Conservation (phyloP, 2,797 vertebrate species). For the Lepus oiostolus region DNA sequence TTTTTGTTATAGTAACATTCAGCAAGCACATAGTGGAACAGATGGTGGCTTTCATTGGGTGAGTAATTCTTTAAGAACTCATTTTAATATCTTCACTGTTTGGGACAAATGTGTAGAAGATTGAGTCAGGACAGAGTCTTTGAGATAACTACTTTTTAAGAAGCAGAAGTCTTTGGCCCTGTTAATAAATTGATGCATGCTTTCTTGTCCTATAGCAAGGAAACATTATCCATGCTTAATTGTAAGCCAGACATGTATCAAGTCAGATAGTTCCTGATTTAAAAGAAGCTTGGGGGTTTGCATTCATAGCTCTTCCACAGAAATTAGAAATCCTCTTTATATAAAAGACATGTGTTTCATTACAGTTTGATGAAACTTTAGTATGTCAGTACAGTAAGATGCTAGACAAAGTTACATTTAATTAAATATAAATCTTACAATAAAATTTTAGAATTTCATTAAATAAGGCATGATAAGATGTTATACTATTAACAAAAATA, state of each 20-base stretch:
- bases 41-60: conserved; percentile 97
- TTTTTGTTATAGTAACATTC: conserved; percentile 96
- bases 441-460: conserved; percentile 53
- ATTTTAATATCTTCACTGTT: conserved; percentile 77
- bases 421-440: conserved; percentile 62
- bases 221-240: conserved; percentile 59
- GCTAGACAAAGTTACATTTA: conserved; percentile 42
- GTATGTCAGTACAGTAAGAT: not conserved
- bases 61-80: conserved; percentile 90
- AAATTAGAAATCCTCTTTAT: conserved; percentile 35
- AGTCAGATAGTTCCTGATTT: conserved; percentile 45
- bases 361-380: conserved; percentile 17
- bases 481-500: conserved; percentile 55
- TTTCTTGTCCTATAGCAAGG: conserved; percentile 52
- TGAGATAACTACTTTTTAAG: conserved; percentile 54
- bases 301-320: not conserved
- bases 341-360: conserved; percentile 21
- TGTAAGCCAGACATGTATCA: conserved; percentile 16
- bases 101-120: conserved; percentile 69
- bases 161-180: conserved; percentile 69
- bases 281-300: conserved; percentile 56
- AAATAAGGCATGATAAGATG: conserved; percentile 24
- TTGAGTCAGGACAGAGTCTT: conserved; percentile 44
- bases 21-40: conserved; percentile 96
- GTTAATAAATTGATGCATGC: conserved; percentile 55